Conservation (phyloP, 2,888 invertebrate genomes). For the Beris chalybata region DNA sequence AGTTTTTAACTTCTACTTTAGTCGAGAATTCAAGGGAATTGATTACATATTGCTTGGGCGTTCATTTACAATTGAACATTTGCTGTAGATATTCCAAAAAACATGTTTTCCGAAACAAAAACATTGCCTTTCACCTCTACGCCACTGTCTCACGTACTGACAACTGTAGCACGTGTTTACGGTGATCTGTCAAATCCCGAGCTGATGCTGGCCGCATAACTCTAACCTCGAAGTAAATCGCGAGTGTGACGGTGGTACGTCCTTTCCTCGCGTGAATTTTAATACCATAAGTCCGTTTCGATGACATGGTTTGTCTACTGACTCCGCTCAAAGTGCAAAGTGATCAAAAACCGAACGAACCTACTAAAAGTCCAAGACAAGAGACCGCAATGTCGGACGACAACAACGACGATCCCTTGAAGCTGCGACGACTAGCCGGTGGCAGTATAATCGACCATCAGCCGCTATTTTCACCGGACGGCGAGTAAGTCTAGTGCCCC, state of each 20-base stretch:
- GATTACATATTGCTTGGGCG: too few relatives aligned
- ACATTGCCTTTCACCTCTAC: neutral
- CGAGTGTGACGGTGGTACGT: neutral
- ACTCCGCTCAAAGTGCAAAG: conserved; percentile 8
- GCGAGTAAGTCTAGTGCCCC: conserved; percentile 59
- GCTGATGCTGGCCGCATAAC: neutral
- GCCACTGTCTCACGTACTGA: neutral
- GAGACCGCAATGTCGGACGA: conserved; percentile 40
- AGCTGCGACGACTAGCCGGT: conserved; percentile 63
- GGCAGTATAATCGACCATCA: conserved; percentile 63
- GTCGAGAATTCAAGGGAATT: too few relatives aligned
- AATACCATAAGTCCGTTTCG: neutral
- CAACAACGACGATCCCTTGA: conserved; percentile 53
- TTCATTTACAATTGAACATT: too few relatives aligned
- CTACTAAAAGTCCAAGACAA: neutral
- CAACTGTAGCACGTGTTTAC: neutral
- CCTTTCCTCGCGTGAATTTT: neutral
- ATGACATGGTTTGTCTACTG: conserved; percentile 34
- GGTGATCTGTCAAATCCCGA: neutral
- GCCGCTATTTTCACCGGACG: conserved; percentile 65
- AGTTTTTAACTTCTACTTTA: too few relatives aligned
- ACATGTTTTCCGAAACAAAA: too few relatives aligned
- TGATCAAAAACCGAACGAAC: conserved; percentile 1
- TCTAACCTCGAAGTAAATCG: conserved; percentile 29
- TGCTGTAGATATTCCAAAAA: too few relatives aligned